A percentile compares a stretch with the other conserved stretches of the same genome.
Evolutionary conservation across 2,113 vertebrate species (phyloP).

Genomic region (Mobula birostris): DNA sequence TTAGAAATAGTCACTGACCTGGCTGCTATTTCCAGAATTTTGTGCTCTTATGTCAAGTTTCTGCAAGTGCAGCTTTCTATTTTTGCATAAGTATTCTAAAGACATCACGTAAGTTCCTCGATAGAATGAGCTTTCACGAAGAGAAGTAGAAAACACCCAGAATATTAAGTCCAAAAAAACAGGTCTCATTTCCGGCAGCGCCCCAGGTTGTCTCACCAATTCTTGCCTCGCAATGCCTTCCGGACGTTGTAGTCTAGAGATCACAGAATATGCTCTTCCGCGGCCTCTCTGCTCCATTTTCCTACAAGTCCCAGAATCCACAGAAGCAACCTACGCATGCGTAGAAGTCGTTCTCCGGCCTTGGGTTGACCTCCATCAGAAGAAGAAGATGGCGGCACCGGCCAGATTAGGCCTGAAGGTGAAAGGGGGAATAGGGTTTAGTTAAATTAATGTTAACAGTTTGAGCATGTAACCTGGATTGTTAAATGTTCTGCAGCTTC

Average conservation of each 20-base stretch:
- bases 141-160: not conserved
- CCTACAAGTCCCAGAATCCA: not conserved
- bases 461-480: not conserved
- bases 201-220: too few relatives aligned
- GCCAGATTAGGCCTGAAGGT: constrained; percentile 40
- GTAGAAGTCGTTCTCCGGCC: not conserved
- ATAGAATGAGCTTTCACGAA: not conserved
- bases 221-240: not conserved
- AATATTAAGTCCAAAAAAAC: not conserved
- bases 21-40: too few relatives aligned
- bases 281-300: not conserved
- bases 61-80: too few relatives aligned
- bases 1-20: too few relatives aligned
- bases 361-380: constrained; percentile 41
- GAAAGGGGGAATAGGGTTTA: not conserved
- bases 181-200: not conserved
- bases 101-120: not conserved
- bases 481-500: not conserved
- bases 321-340: not conserved
- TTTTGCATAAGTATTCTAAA: too few relatives aligned
- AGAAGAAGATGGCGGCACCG: constrained; percentile 41
- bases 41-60: too few relatives aligned
- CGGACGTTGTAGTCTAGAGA: not conserved
- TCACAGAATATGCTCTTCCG: too few relatives aligned
- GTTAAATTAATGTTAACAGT: not conserved